These are phyloP conservation scores for Noctua fimbriata DNA, from an alignment of 2,888 invertebrate genomes.

Conservation along the genomic window DNA sequence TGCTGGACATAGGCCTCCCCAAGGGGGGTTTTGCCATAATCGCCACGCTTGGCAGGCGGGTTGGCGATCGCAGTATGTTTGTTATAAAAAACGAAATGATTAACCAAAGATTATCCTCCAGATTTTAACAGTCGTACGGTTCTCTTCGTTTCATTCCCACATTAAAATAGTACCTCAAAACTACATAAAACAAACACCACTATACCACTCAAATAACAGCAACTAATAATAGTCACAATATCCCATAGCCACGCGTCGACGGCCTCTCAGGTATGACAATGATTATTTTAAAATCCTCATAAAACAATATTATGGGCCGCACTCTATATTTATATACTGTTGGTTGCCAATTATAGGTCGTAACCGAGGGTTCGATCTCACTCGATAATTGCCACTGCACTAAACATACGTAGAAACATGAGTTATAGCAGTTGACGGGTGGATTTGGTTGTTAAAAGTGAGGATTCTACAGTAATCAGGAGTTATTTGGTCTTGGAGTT, in stretches of 20 bases:
- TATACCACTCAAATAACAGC: conserved; percentile 7
- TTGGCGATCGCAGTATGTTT: too few species aligned
- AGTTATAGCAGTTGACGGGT: conserved; percentile 54
- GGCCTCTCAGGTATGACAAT: conserved; percentile 82
- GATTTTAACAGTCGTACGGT: not conserved
- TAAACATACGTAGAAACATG: conserved; percentile 67
- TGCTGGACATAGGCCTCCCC: too few species aligned
- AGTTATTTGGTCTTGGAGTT: conserved; percentile 23
- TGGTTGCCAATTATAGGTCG: conserved; percentile 87
- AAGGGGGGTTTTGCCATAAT: too few species aligned
- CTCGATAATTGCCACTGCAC: conserved; percentile 84
- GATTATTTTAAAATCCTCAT: conserved; percentile 86
- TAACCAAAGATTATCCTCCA: not conserved
- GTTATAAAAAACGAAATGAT: not conserved
- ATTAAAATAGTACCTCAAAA: conserved; percentile 4
- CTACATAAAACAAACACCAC: conserved; percentile 31
- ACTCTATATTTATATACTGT: conserved; percentile 85
- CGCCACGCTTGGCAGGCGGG: too few species aligned
- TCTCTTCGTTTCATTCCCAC: not conserved
- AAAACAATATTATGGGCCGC: conserved; percentile 83
- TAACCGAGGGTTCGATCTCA: conserved; percentile 86
- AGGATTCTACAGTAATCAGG: conserved; percentile 53
- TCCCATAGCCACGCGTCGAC: conserved; percentile 62
- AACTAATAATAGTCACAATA: conserved; percentile 28
- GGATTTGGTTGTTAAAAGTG: conserved; percentile 46